phyloP scores from a whole-genome alignment of 2,797 vertebrate species.

The Eulemur albifrons region DNA sequence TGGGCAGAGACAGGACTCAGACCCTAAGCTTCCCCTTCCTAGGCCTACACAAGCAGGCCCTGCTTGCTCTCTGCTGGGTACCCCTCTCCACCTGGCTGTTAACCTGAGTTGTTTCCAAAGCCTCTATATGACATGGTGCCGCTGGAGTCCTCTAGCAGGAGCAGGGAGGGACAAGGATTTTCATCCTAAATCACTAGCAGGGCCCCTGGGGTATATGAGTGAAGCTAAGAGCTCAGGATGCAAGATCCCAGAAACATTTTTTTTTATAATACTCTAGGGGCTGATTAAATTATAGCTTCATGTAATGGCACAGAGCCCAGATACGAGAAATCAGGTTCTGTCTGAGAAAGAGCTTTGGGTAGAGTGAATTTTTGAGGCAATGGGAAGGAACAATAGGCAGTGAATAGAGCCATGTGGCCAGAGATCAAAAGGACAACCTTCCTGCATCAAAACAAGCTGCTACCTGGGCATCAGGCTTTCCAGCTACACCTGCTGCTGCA shows the following conservation, averaged over 20 bases:
- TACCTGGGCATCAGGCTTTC: not conserved
- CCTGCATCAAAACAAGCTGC: not conserved
- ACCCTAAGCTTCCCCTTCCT: not conserved
- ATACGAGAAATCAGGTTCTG: not conserved
- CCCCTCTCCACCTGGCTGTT: not conserved
- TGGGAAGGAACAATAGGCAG: not conserved
- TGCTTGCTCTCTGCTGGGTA: not conserved
- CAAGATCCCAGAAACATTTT: not conserved
- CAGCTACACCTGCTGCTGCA: not conserved
- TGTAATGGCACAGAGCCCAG: not conserved
- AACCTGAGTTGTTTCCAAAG: not conserved
- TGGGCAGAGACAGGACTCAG: not conserved
- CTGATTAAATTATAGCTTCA: constrained; percentile 16
- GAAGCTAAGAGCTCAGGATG: not conserved
- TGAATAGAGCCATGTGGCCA: not conserved
- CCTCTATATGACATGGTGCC: not conserved
- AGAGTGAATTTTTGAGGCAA: constrained; percentile 11
- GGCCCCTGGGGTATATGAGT: not conserved
- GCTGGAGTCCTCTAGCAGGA: not conserved
- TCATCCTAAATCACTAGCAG: not conserved
- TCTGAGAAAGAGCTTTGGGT: not conserved
- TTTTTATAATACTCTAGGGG: not conserved
- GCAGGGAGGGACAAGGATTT: not conserved
- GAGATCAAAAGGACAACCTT: not conserved
- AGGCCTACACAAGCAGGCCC: not conserved